Evolutionary conservation across 2,888 invertebrate genomes (phyloP).

Genomic region (Melipona bicolor): DNA sequence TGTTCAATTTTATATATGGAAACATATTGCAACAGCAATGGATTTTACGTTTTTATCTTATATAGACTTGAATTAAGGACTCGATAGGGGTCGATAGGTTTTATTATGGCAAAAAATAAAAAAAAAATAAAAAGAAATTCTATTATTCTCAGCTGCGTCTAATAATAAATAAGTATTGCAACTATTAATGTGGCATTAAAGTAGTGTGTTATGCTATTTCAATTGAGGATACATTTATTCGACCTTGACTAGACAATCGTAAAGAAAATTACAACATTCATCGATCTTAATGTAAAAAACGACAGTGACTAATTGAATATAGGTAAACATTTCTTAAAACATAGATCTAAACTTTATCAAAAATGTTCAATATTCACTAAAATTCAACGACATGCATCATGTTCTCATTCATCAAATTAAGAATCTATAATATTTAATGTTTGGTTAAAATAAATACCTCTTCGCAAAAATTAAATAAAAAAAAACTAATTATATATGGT

Average conservation of each 20-base stretch:
- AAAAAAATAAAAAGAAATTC: background rate
- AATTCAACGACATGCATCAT: background rate
- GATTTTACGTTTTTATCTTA: background rate
- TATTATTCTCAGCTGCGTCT: conserved; percentile 20
- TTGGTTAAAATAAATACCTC: no score
- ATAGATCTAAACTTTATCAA: background rate
- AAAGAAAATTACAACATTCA: conserved; percentile 11
- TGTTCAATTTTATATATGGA: background rate
- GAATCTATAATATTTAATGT: background rate
- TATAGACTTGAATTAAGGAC: background rate
- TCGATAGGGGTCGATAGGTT: background rate
- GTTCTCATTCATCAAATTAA: background rate
- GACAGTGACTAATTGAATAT: conserved; percentile 30
- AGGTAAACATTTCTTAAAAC: conserved; percentile 16
- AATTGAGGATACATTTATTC: conserved; percentile 6
- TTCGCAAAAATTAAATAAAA: no score
- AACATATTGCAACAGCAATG: background rate
- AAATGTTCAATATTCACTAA: background rate
- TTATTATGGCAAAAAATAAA: background rate
- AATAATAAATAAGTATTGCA: background rate
- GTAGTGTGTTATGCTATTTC: conserved; percentile 8
- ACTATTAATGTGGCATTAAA: background rate
- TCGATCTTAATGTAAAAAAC: conserved; percentile 8
- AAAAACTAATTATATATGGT: no score
- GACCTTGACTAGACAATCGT: conserved; percentile 16